Evolutionary conservation across 2,888 invertebrate species (phyloP).

Genomic region (Drosophila austrosaltans): DNA sequence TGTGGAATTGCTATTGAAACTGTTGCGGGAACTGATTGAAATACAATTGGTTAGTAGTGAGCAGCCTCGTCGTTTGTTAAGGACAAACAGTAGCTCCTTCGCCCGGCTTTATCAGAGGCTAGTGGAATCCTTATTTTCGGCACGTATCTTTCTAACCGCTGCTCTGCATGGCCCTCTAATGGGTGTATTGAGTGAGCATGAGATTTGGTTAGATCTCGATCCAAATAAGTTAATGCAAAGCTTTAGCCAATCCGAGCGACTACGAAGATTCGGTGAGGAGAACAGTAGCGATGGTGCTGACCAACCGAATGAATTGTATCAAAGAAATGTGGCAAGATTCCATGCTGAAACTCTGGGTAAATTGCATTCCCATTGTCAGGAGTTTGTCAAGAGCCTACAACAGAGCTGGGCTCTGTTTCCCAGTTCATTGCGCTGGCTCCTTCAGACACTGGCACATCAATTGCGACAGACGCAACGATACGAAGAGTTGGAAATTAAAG

Average conservation of each 20-base stretch:
- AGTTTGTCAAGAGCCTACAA: conserved; percentile 92
- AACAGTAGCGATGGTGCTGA: conserved; percentile 86
- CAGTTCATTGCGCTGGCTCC: conserved; percentile 93
- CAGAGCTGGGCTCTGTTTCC: conserved; percentile 96
- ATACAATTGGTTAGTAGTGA: conserved; percentile 89
- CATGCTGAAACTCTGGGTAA: conserved; percentile 91
- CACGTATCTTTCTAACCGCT: conserved; percentile 96
- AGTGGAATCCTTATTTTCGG: conserved; percentile 94
- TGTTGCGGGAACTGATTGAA: conserved; percentile 88
- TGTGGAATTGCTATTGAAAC: conserved; percentile 87
- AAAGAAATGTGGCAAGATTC: conserved; percentile 90
- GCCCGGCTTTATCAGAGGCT: conserved; percentile 93
- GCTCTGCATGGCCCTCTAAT: conserved; percentile 96
- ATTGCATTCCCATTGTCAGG: conserved; percentile 90
- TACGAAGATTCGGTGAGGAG: conserved; percentile 88
- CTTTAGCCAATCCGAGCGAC: conserved; percentile 64
- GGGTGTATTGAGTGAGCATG: conserved; percentile 94
- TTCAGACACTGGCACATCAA: conserved; percentile 91
- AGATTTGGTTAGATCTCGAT: conserved; percentile 95
- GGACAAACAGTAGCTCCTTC: conserved; percentile 94
- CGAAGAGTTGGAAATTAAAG: conserved; percentile 83
- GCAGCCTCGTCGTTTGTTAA: conserved; percentile 89
- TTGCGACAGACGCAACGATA: conserved; percentile 85
- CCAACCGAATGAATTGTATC: conserved; percentile 89
- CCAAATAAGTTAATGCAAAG: conserved; percentile 89